Evolutionary conservation across 2,113 vertebrate species (phyloP).

Genomic region (Cyanistes caeruleus): DNA sequence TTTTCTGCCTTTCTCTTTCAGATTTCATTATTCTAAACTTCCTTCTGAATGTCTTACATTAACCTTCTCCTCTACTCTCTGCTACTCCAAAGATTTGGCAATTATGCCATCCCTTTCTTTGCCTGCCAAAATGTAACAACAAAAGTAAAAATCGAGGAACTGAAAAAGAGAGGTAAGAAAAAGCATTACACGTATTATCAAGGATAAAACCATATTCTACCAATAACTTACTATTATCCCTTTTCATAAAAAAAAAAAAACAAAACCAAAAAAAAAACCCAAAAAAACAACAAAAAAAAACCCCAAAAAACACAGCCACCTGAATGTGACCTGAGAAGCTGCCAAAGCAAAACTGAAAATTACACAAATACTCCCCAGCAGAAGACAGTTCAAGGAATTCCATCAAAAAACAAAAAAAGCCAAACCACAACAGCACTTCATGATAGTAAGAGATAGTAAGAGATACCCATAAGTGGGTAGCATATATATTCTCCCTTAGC

Average conservation of each 20-base stretch:
- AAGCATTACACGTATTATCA: slow-evolving; percentile 47
- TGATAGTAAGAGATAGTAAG: not conserved
- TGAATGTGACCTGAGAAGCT: not conserved
- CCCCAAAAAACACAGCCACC: no score
- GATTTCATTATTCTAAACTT: not conserved
- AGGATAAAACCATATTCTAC: slow-evolving; percentile 37
- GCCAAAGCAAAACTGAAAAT: slow-evolving; percentile 34
- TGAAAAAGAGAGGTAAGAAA: slow-evolving; percentile 19
- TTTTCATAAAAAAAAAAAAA: slow-evolving; percentile 38
- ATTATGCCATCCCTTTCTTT: not conserved
- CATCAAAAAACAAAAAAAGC: not conserved
- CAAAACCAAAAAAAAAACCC: no score
- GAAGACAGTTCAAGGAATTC: not conserved
- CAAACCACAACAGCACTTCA: not conserved
- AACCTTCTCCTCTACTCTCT: not conserved
- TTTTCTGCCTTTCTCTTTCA: not conserved
- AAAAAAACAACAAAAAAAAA: not conserved
- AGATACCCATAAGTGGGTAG: not conserved
- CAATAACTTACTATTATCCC: slow-evolving; percentile 31
- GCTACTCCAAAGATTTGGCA: not conserved
- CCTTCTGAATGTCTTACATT: not conserved
- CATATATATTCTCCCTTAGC: not conserved
- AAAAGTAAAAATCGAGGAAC: slow-evolving; percentile 48
- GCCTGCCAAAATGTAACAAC: slow-evolving; percentile 12
- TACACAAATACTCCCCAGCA: slow-evolving; percentile 9